Conservation (phyloP, 2,113 vertebrate genomes). For the Sprattus sprattus region DNA sequence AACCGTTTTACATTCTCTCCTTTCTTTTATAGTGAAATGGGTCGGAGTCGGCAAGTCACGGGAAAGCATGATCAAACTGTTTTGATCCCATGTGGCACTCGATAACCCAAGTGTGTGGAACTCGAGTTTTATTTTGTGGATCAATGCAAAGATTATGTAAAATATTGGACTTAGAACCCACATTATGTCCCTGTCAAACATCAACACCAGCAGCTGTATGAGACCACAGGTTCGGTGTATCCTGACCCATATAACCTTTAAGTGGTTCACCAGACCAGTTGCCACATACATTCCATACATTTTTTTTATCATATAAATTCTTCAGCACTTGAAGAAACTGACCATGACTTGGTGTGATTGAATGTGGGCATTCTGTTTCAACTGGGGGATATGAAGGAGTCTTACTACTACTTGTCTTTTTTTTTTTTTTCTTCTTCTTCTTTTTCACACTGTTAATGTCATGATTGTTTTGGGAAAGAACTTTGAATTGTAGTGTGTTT, state of each 20-base stretch:
- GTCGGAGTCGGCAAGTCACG: conserved; percentile 77
- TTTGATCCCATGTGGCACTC: conserved; percentile 50
- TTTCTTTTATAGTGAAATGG: conserved; percentile 74
- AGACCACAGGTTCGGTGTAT: background rate
- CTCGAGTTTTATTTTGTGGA: conserved; percentile 41
- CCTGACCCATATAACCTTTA: background rate
- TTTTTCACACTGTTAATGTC: background rate
- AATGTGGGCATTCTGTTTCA: conserved; percentile 5
- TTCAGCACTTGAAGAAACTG: background rate
- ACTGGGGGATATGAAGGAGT: background rate
- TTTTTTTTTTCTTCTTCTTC: background rate
- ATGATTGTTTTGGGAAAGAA: background rate
- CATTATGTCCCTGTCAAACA: conserved; percentile 32
- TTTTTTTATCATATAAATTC: background rate
- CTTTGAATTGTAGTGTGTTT: conserved; percentile 23
- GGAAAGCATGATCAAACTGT: conserved; percentile 76
- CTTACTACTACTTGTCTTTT: background rate
- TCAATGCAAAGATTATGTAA: conserved; percentile 21
- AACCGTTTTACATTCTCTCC: conserved; percentile 25
- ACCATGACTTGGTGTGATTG: background rate
- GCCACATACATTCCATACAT: background rate
- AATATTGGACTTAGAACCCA: conserved; percentile 40
- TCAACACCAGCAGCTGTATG: conserved; percentile 42
- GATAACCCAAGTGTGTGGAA: conserved; percentile 27
- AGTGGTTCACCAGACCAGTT: background rate